A percentile compares a stretch with the other conserved stretches of the same genome.
These are phyloP conservation scores for Lasioglossum oenotherae DNA, from an alignment of 2,888 invertebrate genomes.

Conservation along the genomic window DNA sequence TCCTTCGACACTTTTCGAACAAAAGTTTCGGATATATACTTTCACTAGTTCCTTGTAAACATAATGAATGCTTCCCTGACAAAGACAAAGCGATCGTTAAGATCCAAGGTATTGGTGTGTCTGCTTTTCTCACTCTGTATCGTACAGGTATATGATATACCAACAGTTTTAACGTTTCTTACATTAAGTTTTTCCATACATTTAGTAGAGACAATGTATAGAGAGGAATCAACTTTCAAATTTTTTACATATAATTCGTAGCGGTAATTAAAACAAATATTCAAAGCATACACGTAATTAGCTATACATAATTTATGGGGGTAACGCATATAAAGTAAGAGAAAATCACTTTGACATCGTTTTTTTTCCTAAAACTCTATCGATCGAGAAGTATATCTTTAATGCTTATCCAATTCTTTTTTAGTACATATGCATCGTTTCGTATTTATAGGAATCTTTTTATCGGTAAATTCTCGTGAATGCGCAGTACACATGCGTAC, in stretches of 20 bases:
- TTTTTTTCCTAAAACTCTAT: conserved; percentile 60
- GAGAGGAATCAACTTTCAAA: conserved; percentile 65
- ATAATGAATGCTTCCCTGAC: conserved; percentile 22
- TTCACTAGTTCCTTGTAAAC: neutral
- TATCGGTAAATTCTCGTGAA: conserved; percentile 63
- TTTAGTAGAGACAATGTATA: conserved; percentile 66
- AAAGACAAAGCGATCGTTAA: conserved; percentile 37
- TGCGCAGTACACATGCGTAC: conserved; percentile 27
- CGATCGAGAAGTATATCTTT: conserved; percentile 55
- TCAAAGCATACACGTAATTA: conserved; percentile 67
- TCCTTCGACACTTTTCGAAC: conserved; percentile 23
- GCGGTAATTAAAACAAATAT: conserved; percentile 66
- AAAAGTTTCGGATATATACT: conserved; percentile 38
- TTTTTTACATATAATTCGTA: conserved; percentile 60
- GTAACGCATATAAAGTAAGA: conserved; percentile 66
- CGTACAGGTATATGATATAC: conserved; percentile 66
- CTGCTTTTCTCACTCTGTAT: conserved; percentile 61
- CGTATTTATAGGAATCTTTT: conserved; percentile 61
- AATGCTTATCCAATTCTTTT: conserved; percentile 62
- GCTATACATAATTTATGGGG: conserved; percentile 64
- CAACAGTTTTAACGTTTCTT: conserved; percentile 61
- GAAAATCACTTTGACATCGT: conserved; percentile 58
- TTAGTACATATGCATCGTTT: conserved; percentile 39
- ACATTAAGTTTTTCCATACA: conserved; percentile 66
- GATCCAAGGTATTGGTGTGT: conserved; percentile 80